Evolutionary conservation across 2,888 invertebrate genomes (phyloP).

Genomic region (Eutolmus rufibarbis): DNA sequence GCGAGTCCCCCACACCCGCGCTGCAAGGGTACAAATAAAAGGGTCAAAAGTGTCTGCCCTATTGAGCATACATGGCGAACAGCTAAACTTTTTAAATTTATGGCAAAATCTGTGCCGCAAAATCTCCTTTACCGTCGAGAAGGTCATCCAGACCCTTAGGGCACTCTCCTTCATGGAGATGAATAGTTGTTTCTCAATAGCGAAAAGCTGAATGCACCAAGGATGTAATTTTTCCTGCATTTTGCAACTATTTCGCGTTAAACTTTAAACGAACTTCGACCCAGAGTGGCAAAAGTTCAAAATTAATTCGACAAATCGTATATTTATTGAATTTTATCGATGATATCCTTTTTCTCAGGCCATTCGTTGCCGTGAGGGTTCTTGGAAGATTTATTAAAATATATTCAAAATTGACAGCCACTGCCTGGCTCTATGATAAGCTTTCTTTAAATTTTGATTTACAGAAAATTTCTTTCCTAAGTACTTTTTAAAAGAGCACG

Average conservation of each 20-base stretch:
- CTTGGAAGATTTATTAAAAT: not conserved
- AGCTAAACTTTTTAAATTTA: slow-evolving; percentile 23
- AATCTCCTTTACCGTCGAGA: not conserved
- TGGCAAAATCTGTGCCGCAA: not conserved
- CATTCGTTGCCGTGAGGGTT: not conserved
- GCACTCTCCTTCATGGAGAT: not conserved
- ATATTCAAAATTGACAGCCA: not conserved
- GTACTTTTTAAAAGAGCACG: not conserved
- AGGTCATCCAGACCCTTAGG: not conserved
- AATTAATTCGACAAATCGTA: not conserved
- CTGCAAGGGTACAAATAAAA: not conserved
- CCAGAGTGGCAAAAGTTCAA: not conserved
- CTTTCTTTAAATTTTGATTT: not conserved
- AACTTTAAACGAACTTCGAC: not conserved
- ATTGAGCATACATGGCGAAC: not conserved
- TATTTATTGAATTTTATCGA: not conserved
- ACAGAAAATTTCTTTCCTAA: not conserved
- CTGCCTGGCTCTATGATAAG: not conserved
- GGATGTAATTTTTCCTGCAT: not conserved
- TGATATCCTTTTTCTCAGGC: not conserved
- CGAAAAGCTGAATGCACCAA: not conserved
- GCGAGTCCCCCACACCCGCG: not conserved
- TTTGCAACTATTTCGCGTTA: not conserved
- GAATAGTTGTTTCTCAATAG: not conserved
- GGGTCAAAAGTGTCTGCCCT: slow-evolving; percentile 22